These are phyloP conservation scores for Chrysemys picta DNA, from an alignment of 2,113 vertebrate species.

Conservation along the genomic window DNA sequence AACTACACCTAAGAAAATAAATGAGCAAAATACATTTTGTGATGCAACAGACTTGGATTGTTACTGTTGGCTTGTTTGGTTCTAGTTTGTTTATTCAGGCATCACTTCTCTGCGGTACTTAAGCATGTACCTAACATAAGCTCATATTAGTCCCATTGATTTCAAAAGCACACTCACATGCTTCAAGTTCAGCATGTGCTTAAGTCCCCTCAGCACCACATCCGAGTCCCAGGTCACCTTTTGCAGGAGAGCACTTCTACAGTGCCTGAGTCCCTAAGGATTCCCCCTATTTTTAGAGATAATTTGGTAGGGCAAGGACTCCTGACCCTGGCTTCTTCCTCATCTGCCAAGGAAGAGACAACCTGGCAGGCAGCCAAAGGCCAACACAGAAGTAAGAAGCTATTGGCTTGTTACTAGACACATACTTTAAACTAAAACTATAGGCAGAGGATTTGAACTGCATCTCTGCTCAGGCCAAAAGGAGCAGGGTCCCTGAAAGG, in stretches of 20 bases:
- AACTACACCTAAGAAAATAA: background rate
- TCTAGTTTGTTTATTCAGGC: background rate
- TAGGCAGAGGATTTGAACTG: background rate
- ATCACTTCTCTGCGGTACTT: background rate
- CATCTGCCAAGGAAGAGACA: background rate
- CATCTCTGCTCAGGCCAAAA: background rate
- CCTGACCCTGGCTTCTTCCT: background rate
- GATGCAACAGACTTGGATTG: background rate
- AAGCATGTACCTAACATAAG: rapidly evolving
- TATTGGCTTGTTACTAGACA: background rate
- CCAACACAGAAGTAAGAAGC: constrained; percentile 12
- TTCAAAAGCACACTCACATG: background rate
- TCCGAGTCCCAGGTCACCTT: background rate
- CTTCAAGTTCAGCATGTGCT: background rate
- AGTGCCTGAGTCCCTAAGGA: background rate
- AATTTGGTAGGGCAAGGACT: background rate
- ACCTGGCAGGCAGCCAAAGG: background rate
- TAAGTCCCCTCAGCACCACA: background rate
- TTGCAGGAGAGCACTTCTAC: background rate
- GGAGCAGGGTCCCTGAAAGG: constrained; percentile 8
- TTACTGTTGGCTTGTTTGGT: background rate
- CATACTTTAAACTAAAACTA: background rate
- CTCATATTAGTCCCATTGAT: background rate
- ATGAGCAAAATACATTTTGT: background rate
- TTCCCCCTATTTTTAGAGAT: background rate